Base-by-base conservation (phyloP, 2,888 invertebrate genomes). In the Xestia xanthographa region DNA sequence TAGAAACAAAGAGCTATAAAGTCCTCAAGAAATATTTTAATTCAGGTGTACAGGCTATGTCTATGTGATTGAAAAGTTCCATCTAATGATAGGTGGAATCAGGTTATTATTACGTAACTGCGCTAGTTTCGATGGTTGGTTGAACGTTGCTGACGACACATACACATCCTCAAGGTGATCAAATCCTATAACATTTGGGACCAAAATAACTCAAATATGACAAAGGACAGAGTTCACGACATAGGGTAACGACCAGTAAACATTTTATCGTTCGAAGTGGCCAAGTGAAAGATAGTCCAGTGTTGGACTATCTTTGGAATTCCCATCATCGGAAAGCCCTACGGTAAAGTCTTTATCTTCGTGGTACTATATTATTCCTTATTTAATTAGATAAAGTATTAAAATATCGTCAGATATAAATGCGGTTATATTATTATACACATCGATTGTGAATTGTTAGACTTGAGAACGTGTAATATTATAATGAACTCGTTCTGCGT, bases 381-480 rank as follows among this genome's bases (percentile, higher is more conserved):
- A 38, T 29, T 82, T 22, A 56, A 75, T 66, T 66, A 26, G n/a
- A 41, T 41, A 62, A 38, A 29, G 2, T 63, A 66, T 56, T 62
- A 26, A 75, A 76, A 67, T 77, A 58, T 48, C 43, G 29, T 26
- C 48, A 14, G 14, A 62, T 66, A 41, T 82, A 66, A 66, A 75
- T 9, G 11, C 22, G 56, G 66, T 65, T 48, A 56, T 60, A 50
- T 22, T 75, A 70, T 76, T 56, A 66, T 80, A 66, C 29, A 53
- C 34, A 26, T 83, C 53, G 53, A 79, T 70, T 71, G 66, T 63
- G 56, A 78, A 80, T 66, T 79, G 66, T 79, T 43, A 41, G 58
- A 72, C 67, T 41, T 79, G 65, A 65, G 70, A 79, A 56, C 41
- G 29, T 66, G 48, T 66, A n/a, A 68, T 68, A 60, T 72, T 56